Percentiles rank a stretch among this genome's conserved stretches.
Evolutionary conservation across 2,797 vertebrate genomes (phyloP).

Genomic region (Lates japonicus): DNA sequence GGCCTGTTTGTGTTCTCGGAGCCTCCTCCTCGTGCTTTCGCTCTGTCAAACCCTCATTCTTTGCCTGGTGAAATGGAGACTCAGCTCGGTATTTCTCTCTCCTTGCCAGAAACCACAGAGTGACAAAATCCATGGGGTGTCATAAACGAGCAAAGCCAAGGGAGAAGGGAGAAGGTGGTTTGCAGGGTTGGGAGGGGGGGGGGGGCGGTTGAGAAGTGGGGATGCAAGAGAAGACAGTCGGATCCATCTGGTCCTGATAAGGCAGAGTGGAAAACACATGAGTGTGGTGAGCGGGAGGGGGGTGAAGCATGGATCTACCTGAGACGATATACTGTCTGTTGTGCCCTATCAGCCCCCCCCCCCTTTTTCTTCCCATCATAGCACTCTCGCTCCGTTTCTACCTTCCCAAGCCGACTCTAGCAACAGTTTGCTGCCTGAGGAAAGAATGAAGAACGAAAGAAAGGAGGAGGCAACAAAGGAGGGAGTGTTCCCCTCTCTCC

Average conservation of each 20-base stretch:
- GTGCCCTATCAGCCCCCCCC: constrained; percentile 64
- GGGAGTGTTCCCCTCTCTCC: constrained; percentile 62
- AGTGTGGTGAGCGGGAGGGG: constrained; percentile 79
- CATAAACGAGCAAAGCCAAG: constrained; percentile 84
- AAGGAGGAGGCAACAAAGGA: constrained; percentile 73
- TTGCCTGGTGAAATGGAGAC: constrained; percentile 89
- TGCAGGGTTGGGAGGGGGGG: constrained; percentile 56
- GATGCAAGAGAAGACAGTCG: constrained; percentile 89
- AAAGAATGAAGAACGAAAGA: constrained; percentile 41
- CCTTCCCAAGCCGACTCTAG: constrained; percentile 61
- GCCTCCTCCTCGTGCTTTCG: constrained; percentile 58
- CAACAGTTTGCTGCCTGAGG: constrained; percentile 66
- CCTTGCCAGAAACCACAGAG: constrained; percentile 92
- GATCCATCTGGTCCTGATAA: constrained; percentile 95
- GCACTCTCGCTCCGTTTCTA: constrained; percentile 58
- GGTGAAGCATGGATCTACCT: constrained; percentile 55
- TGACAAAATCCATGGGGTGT: constrained; percentile 95
- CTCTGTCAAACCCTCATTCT: constrained; percentile 66
- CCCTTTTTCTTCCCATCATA: constrained; percentile 50
- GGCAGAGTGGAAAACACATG: constrained; percentile 92
- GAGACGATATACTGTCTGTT: constrained; percentile 79
- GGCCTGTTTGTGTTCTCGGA: constrained; percentile 70
- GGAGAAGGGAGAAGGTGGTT: constrained; percentile 80
- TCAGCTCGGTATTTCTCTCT: constrained; percentile 87
- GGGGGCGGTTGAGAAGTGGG: constrained; percentile 51